Conservation (phyloP, 2,113 vertebrate species). For the Empidonax traillii region DNA sequence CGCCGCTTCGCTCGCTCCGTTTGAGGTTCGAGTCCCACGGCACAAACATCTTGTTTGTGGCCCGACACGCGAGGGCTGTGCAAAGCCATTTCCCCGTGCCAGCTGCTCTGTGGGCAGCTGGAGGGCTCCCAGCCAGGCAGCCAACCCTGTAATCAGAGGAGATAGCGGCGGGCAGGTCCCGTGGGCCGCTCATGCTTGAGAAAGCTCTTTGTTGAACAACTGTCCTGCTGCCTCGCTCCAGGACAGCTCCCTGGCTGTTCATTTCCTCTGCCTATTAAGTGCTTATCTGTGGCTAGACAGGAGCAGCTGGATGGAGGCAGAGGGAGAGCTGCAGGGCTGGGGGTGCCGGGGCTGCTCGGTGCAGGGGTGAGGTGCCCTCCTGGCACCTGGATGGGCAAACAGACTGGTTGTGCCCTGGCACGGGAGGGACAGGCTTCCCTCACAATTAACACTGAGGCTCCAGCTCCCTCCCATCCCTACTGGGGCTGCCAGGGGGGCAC, state of each 20-base stretch:
- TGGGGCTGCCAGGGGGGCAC: not conserved
- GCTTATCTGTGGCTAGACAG: not conserved
- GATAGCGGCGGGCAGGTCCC: not conserved
- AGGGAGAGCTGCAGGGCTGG: not conserved
- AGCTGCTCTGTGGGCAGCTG: constrained; percentile 15
- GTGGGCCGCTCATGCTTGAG: not conserved
- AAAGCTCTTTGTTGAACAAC: not conserved
- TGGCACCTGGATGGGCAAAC: not conserved
- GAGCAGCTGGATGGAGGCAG: not conserved
- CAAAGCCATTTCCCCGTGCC: not conserved
- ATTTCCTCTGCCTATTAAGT: constrained; percentile 12
- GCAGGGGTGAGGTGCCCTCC: not conserved
- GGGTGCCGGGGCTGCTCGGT: not conserved
- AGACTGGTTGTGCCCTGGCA: not conserved
- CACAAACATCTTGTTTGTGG: not conserved
- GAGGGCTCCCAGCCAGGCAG: not conserved
- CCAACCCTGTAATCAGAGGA: not conserved
- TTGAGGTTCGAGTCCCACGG: not conserved
- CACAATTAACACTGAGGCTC: not conserved
- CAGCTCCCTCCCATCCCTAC: not conserved
- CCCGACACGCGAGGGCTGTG: not conserved
- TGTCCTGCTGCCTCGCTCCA: not conserved
- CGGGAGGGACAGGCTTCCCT: not conserved
- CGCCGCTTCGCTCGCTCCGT: not conserved
- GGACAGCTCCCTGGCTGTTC: not conserved